These are phyloP conservation scores for Lycocorax pyrrhopterus DNA, from an alignment of 2,113 vertebrate genomes.

Conservation along the genomic window DNA sequence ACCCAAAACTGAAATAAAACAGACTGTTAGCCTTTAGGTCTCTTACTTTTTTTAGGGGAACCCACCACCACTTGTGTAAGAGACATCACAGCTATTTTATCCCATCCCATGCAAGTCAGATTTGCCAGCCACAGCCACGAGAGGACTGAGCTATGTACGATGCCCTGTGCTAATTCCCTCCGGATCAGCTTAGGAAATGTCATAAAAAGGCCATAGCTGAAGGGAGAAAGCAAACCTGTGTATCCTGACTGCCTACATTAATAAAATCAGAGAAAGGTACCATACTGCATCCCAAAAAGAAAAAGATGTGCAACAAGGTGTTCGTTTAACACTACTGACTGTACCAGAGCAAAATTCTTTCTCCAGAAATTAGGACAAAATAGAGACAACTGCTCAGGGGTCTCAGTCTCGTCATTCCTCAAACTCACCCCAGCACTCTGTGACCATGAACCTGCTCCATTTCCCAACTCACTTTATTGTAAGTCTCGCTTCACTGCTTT, in stretches of 20 bases:
- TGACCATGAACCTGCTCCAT: not conserved
- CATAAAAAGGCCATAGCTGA: not conserved
- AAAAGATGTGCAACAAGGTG: not conserved
- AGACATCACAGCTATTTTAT: not conserved
- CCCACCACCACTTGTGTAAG: not conserved
- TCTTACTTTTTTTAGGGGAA: not conserved
- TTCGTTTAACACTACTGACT: not conserved
- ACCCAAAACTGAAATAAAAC: not conserved
- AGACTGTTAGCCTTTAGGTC: not conserved
- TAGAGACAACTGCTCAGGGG: not conserved
- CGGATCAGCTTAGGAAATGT: not conserved
- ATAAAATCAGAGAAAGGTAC: not conserved
- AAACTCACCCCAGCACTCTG: rapidly evolving
- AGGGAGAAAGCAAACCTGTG: not conserved
- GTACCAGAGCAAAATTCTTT: not conserved
- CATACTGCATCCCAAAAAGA: not conserved
- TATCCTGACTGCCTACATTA: not conserved
- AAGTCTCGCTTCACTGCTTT: not conserved
- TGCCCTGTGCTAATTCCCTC: not conserved
- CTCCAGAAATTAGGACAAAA: not conserved
- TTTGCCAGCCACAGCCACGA: not conserved
- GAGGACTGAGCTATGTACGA: no score
- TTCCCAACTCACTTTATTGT: not conserved
- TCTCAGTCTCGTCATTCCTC: not conserved
- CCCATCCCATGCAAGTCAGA: not conserved